A percentile compares a stretch with the other conserved stretches of the same genome.
Evolutionary conservation across 1,140 invertebrate genomes (phyloP).

Genomic region (honey bee (Apis mellifera)): DNA sequence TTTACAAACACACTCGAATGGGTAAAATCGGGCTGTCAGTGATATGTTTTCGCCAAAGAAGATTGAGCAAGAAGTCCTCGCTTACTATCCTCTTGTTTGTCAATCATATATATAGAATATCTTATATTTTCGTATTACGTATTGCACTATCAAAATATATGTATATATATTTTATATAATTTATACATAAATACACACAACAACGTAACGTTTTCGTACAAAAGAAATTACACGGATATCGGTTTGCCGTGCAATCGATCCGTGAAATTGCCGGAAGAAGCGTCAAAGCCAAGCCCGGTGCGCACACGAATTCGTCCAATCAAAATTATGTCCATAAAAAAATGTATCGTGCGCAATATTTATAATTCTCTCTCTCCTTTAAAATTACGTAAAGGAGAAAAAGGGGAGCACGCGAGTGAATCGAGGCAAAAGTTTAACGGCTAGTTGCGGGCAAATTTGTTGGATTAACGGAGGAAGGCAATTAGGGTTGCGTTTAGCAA

Average conservation of each 20-base stretch:
- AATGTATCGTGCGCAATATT: background rate
- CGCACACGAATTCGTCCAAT: background rate
- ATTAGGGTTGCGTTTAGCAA: conserved; percentile 46
- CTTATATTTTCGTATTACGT: too few species aligned
- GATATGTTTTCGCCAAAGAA: background rate
- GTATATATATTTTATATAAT: too few species aligned
- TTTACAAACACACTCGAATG: conserved; percentile 46
- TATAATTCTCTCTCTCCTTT: too few species aligned
- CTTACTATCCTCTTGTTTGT: background rate
- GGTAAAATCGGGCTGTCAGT: conserved; percentile 7
- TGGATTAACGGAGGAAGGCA: conserved; percentile 28
- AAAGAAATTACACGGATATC: conserved; percentile 60
- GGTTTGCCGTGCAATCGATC: conserved; percentile 52
- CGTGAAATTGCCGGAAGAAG: conserved; percentile 64
- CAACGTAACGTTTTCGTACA: conserved; percentile 11
- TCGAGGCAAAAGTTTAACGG: background rate
- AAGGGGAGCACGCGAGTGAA: background rate
- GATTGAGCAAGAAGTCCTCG: background rate
- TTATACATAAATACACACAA: background rate
- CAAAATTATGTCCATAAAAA: background rate
- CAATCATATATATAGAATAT: background rate
- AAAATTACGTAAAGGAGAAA: background rate
- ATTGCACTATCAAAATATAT: too few species aligned
- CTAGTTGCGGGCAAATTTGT: background rate
- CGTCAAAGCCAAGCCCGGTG: conserved; percentile 25